Percentiles rank a stretch among this genome's conserved stretches.
phyloP scores from a whole-genome alignment of 2,888 invertebrate species.

The Leucophora obtusa region DNA sequence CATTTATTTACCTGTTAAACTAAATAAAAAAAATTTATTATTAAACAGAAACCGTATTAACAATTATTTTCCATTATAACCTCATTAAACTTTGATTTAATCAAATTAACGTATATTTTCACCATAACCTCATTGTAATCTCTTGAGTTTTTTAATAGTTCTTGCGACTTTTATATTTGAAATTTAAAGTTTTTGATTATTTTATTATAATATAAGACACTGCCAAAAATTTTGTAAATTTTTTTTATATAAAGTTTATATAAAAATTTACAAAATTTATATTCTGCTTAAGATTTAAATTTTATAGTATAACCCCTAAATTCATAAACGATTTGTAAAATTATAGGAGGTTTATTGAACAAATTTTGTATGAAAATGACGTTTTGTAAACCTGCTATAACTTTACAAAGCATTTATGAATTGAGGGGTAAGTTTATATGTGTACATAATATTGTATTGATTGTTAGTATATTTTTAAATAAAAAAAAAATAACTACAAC shows the following conservation, averaged over 20 bases:
- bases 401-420: too few species aligned
- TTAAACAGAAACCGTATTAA: background rate
- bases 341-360: too few species aligned
- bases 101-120: background rate
- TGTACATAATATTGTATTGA: constrained; percentile 58
- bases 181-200: background rate
- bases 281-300: constrained; percentile 2
- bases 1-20: constrained; percentile 37
- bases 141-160: background rate
- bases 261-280: constrained; percentile 3
- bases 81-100: background rate
- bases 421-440: constrained; percentile 54
- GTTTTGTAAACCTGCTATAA: too few species aligned
- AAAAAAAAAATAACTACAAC: constrained; percentile 1
- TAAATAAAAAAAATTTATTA: constrained; percentile 16
- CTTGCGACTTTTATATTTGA: background rate
- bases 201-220: background rate
- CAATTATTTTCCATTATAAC: background rate
- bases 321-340: too few species aligned
- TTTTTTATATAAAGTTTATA: constrained; percentile 16
- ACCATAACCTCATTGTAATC: background rate
- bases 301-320: constrained; percentile 52
- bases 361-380: too few species aligned
- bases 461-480: constrained; percentile 43
- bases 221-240: background rate